Evolutionary conservation across 2,888 invertebrate genomes (phyloP), one percentile per base, ranked within the genome.

Genomic region (Scaptomyza caliginosa): DNA sequence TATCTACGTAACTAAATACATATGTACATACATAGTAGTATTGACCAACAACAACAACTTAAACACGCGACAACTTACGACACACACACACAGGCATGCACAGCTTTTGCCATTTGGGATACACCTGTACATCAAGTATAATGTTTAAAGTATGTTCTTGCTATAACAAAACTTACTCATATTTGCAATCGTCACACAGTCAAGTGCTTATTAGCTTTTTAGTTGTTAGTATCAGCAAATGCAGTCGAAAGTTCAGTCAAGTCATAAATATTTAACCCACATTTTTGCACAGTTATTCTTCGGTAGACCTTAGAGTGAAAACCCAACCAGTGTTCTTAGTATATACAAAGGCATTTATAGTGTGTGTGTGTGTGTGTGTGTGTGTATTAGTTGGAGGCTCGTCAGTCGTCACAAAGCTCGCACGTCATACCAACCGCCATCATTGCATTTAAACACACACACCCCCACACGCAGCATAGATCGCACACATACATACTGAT

Each of bases 381-480:
- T 39, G 55, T 57, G 79, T 78, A 54, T 65, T 64, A 42, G 80
- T 86, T 73, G 85, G 87, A 82, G 85, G 81, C 81, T 84, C 81
- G 81, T 85, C 84, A 74, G 59, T 71, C 63, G 60, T 56, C 74
- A 49, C 54, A 71, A 77, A 66, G 46, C 66, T 49, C 24, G 34
- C 40, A 52, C 66, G 55, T 54, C 58, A 64, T 39, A 26, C 45
- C 6, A 67, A 71, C 63, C 56, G 68, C 59, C 82, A 84, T 62
- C 58, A 67, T 60, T 62, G 67, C 56, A 74, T 28, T 60, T 36
- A 19, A 2, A 56, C 49, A 49, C 16, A 46, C 16, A 38, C 13
- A 45, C 30, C 52, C 19, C 17, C 19, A 34, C 42, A 48, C 13
- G 40, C n/a, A n/a, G n/a, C n/a, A n/a, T n/a, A n/a, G n/a, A n/a